Base-by-base conservation (phyloP, 2,113 vertebrate species). In the Benitochromis conjunctus region DNA sequence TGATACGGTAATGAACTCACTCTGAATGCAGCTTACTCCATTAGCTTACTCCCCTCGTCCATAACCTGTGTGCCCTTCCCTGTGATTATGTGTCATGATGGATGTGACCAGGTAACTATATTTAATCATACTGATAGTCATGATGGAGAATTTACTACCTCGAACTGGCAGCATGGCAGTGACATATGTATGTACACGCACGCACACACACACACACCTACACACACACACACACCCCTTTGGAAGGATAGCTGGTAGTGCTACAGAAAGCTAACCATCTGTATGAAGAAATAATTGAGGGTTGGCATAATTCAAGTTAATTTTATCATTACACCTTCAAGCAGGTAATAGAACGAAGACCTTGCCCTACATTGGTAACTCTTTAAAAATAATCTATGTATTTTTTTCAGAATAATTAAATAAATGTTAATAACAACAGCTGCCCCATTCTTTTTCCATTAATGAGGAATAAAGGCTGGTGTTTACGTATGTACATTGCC, bases 111-210 rank as follows among this genome's bases (percentile, higher is more conserved):
- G 91, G 91, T 89, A 86, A 82, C 80, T 87, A 69, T 92, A 92
- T 94, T 95, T 95, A 94, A 95, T 95, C 94, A 94, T 89, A 91
- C 82, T 91, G 91, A 91, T 88, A 82, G 92, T 93, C 90, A 88
- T 94, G 93, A 93, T 93, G 90, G 91, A 93, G 91, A 90, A 94
- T 94, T 94, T 94, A 95, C 89, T 86, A 76, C 91, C 53, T 78
- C 29, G 86, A 80, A 79, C 84, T 91, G 89, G 87, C 85, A 87
- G 88, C 79, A 81, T 88, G 91, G 92, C 93, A 95, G 92, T 92
- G 91, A 94, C 94, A 92, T 94, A 95, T 93, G 94, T 94, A 95
- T 93, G 94, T 88, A 83, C 43, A 24, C 48, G 21, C 19, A 48
- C 56, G n/a, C 31, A 10, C 56, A 54, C 53, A 21, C n/a, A 53